A percentile compares a stretch with the other conserved stretches of the same genome.
Evolutionary conservation across 2,888 invertebrate genomes (phyloP).

Genomic region (Agrochola lota): DNA sequence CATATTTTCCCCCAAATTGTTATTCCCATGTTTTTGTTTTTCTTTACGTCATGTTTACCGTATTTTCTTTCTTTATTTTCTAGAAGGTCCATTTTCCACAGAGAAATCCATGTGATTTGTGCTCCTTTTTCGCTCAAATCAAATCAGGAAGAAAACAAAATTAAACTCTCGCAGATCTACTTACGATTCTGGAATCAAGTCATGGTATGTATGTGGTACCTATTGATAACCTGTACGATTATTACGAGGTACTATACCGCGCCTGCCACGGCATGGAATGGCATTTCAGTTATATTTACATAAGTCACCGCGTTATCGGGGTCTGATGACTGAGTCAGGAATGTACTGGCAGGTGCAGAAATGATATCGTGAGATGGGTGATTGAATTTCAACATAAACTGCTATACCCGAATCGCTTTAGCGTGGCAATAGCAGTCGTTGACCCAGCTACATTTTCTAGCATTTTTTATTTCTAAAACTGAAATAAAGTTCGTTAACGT

Average conservation of each 20-base stretch:
- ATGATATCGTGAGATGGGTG: not conserved
- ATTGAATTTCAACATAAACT: not conserved
- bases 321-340: slow-evolving; percentile 56
- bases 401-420: too few relatives aligned
- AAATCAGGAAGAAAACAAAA: not conserved
- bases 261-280: slow-evolving; percentile 42
- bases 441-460: too few relatives aligned
- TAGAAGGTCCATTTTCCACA: too few relatives aligned
- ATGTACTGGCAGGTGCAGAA: slow-evolving; percentile 45
- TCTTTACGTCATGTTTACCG: too few relatives aligned
- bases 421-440: too few relatives aligned
- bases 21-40: too few relatives aligned
- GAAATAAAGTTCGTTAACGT: too few relatives aligned
- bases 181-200: slow-evolving; percentile 10
- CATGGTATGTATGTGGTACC: not conserved
- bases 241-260: slow-evolving; percentile 12
- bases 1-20: too few relatives aligned
- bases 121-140: not conserved
- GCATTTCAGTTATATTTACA: slow-evolving; percentile 59
- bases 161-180: not conserved
- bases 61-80: too few relatives aligned
- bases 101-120: too few relatives aligned
- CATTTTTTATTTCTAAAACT: too few relatives aligned
- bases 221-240: slow-evolving; percentile 35
- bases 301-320: slow-evolving; percentile 54